Percentiles rank a stretch among this genome's conserved stretches.
phyloP scores from a whole-genome alignment of 2,797 vertebrate species.

The Nasua narica region DNA sequence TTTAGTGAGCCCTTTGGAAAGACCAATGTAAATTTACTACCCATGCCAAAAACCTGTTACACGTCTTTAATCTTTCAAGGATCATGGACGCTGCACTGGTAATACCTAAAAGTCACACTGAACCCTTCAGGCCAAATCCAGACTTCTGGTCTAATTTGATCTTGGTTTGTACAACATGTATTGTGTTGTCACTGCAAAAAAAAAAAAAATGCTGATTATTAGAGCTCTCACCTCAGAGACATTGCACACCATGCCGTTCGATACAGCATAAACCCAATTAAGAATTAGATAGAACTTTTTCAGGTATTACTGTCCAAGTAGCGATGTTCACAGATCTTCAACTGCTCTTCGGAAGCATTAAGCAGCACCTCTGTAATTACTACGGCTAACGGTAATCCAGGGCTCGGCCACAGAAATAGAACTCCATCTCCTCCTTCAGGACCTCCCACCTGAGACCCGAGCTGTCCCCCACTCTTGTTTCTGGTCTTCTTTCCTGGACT shows the following conservation, averaged over 20 bases:
- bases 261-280: conserved; percentile 11
- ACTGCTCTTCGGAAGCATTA: background rate
- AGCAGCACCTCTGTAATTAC: background rate
- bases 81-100: background rate
- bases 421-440: background rate
- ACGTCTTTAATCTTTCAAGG: background rate
- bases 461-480: background rate
- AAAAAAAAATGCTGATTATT: background rate
- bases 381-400: background rate
- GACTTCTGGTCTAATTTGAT: background rate
- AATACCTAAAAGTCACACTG: background rate
- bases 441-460: background rate
- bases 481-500: background rate
- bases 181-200: no score
- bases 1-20: background rate
- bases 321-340: background rate
- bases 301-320: background rate
- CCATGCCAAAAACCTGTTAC: background rate
- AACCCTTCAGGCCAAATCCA: background rate
- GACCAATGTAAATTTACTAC: background rate
- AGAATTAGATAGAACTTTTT: background rate
- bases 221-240: background rate
- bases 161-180: background rate
- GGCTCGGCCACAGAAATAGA: background rate
- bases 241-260: background rate